Evolutionary conservation across 2,888 invertebrate species (phyloP), one percentile per base, ranked within the genome.

Genomic region (Aspidapion aeneum): DNA sequence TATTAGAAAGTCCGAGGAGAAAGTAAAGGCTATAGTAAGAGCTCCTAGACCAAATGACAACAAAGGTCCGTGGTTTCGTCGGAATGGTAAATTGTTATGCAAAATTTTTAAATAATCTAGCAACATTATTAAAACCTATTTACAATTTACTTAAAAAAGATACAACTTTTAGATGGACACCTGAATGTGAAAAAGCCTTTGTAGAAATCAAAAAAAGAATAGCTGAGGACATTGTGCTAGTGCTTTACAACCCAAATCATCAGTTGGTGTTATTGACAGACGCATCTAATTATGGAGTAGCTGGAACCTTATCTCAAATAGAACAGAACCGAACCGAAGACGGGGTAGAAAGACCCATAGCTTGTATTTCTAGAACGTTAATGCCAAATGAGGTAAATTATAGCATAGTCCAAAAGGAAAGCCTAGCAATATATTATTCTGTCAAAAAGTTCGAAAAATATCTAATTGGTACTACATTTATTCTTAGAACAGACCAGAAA

Each of bases 401-500:
- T 19, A 12, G 12, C 1, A 62, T 52, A 0, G 73, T 74, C 5
- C 72, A 75, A 59, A 70, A 52, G 50, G 75, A 76, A 63, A 74
- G 73, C 0, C 66, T 74, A 56, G 73, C 74, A n/a, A 48, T 48
- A 12, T 48, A 48, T 48, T 48, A 48, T n/a, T n/a, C n/a, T n/a
- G n/a, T n/a, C n/a, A n/a, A n/a, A n/a, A n/a, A n/a, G n/a, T n/a
- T n/a, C n/a, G n/a, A n/a, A n/a, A n/a, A n/a, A n/a, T n/a, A n/a
- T n/a, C n/a, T n/a, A n/a, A n/a, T n/a, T n/a, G n/a, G 74, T 5
- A 70, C 66, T 16, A 64, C 71, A 21, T 62, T 61, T 18, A 48
- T 54, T 17, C 48, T 64, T 7, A 64, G 22, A 52, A 64, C 58
- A 49, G 63, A 63, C 18, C 63, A 63, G 77, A 35, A 63, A 50